Percentiles rank a stretch among this genome's conserved stretches.
Evolutionary conservation across 2,888 invertebrate genomes (phyloP).

Genomic region (Ennomos quercinarius): DNA sequence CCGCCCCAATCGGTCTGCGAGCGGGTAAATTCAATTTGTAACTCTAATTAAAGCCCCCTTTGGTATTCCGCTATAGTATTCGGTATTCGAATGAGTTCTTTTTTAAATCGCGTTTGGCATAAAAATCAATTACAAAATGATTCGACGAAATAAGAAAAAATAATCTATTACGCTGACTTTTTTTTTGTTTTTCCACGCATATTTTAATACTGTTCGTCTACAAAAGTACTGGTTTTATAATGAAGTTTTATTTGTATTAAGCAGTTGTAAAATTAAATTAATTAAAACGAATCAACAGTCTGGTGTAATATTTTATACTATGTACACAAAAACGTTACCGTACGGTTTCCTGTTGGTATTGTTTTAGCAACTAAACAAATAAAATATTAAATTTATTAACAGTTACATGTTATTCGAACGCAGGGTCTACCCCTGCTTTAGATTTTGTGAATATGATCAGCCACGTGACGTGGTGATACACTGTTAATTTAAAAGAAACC

Average conservation of each 20-base stretch:
- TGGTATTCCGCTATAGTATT: constrained; percentile 56
- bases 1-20: constrained; percentile 71
- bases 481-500: constrained; percentile 19
- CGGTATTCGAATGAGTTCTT: constrained; percentile 51
- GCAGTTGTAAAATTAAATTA: no score
- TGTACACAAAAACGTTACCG: background rate
- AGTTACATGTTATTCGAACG: constrained; percentile 48
- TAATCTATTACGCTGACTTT: no score
- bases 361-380: constrained; percentile 21
- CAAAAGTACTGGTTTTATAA: no score
- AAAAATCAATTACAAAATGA: no score
- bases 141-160: no score
- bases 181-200: no score
- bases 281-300: no score
- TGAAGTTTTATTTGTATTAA: no score
- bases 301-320: background rate
- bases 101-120: constrained; percentile 35
- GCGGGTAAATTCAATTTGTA: constrained; percentile 81
- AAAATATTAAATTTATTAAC: constrained; percentile 53
- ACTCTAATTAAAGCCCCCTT: constrained; percentile 79
- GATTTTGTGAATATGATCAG: constrained; percentile 56
- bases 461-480: constrained; percentile 64
- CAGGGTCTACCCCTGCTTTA: constrained; percentile 54
- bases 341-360: background rate
- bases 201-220: no score